Percentiles rank a stretch among this genome's conserved stretches.
Conservation (phyloP, 2,797 vertebrate species). For the Chrysocyon brachyurus region DNA sequence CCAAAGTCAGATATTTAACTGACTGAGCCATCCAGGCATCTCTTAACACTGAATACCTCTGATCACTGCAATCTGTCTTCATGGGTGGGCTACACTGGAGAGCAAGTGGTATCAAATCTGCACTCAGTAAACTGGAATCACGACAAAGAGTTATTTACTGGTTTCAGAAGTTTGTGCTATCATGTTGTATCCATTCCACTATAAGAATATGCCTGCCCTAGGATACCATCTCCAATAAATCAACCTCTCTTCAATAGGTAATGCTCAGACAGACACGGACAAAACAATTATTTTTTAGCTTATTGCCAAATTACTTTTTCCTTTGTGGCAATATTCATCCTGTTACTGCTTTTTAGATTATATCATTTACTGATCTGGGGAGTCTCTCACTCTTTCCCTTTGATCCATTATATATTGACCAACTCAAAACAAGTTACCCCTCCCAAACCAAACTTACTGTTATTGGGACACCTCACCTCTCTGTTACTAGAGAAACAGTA, state of each 20-base stretch:
- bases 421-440: background rate
- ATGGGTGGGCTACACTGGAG: background rate
- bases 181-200: background rate
- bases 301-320: background rate
- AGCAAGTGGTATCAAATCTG: background rate
- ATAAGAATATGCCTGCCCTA: background rate
- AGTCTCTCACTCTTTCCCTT: background rate
- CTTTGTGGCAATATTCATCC: background rate
- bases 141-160: background rate
- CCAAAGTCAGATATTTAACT: background rate
- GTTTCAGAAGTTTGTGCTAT: background rate
- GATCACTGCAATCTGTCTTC: background rate
- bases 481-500: background rate
- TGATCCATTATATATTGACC: background rate
- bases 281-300: background rate
- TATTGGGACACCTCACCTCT: background rate
- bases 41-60: background rate
- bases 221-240: background rate
- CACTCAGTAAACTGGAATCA: background rate
- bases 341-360: background rate
- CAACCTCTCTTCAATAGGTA: background rate
- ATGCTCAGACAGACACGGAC: background rate
- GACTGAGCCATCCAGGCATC: background rate
- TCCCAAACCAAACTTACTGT: slow-evolving; percentile 1
- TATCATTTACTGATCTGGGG: background rate